phyloP scores from a whole-genome alignment of 2,888 invertebrate genomes.

The Yponomeuta evonymella region DNA sequence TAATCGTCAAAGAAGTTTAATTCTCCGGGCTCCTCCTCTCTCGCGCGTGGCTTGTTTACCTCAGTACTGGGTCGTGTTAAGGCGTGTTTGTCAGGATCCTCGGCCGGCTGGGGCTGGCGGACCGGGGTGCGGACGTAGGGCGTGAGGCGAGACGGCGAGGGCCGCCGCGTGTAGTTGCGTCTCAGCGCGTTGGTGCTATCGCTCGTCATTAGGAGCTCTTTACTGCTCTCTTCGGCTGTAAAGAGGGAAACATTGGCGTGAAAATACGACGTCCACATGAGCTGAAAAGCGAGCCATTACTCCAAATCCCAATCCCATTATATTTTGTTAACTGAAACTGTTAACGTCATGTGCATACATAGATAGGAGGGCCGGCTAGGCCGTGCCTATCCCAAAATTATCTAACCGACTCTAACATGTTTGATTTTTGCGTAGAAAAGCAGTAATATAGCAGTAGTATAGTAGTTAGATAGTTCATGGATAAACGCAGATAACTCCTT shows the following conservation, averaged over 20 bases:
- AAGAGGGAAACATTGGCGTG: slow-evolving; percentile 15
- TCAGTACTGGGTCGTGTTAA: background rate
- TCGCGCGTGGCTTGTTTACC: slow-evolving; percentile 16
- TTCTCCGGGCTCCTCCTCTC: background rate
- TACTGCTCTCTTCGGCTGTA: slow-evolving; percentile 76
- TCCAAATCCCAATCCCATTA: too few species aligned
- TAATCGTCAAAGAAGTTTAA: slow-evolving; percentile 6
- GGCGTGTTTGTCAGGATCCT: background rate
- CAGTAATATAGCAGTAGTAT: too few species aligned
- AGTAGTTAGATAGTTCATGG: too few species aligned
- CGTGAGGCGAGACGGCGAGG: slow-evolving; percentile 48
- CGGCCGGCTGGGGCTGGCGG: background rate
- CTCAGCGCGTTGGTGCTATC: slow-evolving; percentile 59
- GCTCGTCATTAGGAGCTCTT: slow-evolving; percentile 78
- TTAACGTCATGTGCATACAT: too few species aligned
- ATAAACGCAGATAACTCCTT: too few species aligned
- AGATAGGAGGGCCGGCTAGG: too few species aligned
- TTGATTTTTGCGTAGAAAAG: too few species aligned
- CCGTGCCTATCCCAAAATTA: too few species aligned
- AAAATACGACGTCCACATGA: background rate
- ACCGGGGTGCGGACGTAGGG: slow-evolving; percentile 38
- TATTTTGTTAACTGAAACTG: too few species aligned
- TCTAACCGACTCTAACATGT: too few species aligned
- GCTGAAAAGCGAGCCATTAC: too few species aligned
- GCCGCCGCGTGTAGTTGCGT: slow-evolving; percentile 56